Base-by-base conservation (phyloP, 2,797 vertebrate genomes). In the Chloroceryle inda region DNA sequence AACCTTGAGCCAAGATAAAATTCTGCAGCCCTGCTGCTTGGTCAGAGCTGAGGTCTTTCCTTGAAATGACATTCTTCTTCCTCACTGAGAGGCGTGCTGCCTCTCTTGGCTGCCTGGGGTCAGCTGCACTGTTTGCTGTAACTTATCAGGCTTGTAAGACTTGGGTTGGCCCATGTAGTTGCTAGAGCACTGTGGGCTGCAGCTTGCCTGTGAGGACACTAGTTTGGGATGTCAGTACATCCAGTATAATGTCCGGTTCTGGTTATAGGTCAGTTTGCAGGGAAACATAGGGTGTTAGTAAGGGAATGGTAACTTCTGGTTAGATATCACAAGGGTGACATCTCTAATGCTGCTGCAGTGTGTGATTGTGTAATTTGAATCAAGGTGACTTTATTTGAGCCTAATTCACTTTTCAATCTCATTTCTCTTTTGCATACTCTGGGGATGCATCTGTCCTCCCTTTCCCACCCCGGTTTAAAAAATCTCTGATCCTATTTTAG, bases 351-450 rank as follows among this genome's bases (percentile, higher is more conserved):
- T 80, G 8, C 75, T 56, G 35, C 80, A 45, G 56, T 1, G 1
- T 33, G 49, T 18, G 29, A 33, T 59, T 80, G 53, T 86, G 76
- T 73, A 26, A 55, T 64, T 90, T 79, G 77, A 84, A 92, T 49
- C 89, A 95, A 96, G 94, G 96, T 97, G 94, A 96, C 94, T 96
- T 96, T 95, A 90, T 64, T 4, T 86, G 71, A 93, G n/a, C 69
- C 74, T 76, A 33, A 76, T 82, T 92, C 81, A 61, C 72, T 93
- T 91, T 75, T 80, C 72, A 62, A 2, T 88, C 86, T 96, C 66
- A 47, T 95, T 93, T 89, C 44, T 93, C 2, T 22, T 91, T 87
- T 88, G n/a, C 23, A 8, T 96, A 19, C 88, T 92, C 94, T 68
- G 62, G 91, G 85, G 91, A 95, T 80, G 40, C 13, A 26, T 63